A percentile compares a stretch with the other conserved stretches of the same genome.
Evolutionary conservation across 2,113 vertebrate species (phyloP).

Genomic region (Crocuta crocuta): DNA sequence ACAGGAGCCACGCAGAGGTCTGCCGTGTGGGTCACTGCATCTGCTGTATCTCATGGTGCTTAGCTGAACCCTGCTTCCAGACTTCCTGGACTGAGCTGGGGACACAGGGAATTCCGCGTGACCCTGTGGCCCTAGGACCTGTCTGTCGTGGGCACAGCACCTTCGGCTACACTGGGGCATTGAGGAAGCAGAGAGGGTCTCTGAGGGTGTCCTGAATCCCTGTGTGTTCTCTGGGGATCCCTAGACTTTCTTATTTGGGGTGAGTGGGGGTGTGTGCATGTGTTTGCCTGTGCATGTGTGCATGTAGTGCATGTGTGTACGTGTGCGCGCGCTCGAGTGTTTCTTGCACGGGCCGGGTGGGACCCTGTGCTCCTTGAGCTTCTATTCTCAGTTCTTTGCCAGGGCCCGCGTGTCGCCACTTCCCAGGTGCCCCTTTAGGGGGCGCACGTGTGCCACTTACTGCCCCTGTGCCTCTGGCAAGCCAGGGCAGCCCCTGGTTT

Average conservation of each 20-base stretch:
- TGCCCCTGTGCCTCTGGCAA: background rate
- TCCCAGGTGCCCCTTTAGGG: background rate
- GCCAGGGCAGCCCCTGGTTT: background rate
- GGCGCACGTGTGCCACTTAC: background rate
- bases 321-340: background rate
- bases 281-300: too few species aligned
- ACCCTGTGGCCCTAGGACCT: background rate
- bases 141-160: background rate
- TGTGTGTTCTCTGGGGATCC: background rate
- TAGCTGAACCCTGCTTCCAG: background rate
- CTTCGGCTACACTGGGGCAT: background rate
- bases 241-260: background rate
- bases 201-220: background rate
- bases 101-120: background rate
- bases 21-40: background rate
- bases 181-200: background rate
- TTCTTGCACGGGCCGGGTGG: background rate
- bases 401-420: background rate
- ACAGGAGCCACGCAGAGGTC: background rate
- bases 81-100: background rate
- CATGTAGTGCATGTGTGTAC: background rate
- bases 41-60: background rate
- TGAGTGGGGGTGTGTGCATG: too few species aligned
- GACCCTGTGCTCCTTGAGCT: too few species aligned
- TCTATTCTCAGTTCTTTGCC: background rate